Conservation (phyloP, 2,888 invertebrate species). For the Philaethria dido region DNA sequence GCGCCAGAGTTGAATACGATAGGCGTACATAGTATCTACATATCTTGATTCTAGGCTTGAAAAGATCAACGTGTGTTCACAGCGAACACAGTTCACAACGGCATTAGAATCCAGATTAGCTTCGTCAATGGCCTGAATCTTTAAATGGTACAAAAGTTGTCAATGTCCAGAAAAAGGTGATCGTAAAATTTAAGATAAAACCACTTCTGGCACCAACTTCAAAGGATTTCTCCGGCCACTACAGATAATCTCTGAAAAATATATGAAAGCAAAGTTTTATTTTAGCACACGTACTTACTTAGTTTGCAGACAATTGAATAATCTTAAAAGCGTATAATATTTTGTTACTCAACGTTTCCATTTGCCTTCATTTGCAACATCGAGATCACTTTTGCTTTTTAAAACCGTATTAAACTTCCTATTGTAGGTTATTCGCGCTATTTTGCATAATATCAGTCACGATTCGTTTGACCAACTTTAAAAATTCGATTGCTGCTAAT, state of each 20-base stretch:
- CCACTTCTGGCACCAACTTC: constrained; percentile 30
- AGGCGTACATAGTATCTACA: constrained; percentile 34
- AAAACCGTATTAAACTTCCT: constrained; percentile 61
- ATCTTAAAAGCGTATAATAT: background rate
- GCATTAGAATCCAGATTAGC: constrained; percentile 76
- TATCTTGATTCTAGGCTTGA: constrained; percentile 52
- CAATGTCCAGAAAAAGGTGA: constrained; percentile 36
- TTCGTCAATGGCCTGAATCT: constrained; percentile 62
- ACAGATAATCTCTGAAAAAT: constrained; percentile 18
- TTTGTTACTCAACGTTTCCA: constrained; percentile 32
- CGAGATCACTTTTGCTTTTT: constrained; percentile 54
- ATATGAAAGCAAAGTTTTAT: background rate
- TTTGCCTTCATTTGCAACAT: constrained; percentile 47
- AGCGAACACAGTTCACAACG: constrained; percentile 53
- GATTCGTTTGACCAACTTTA: constrained; percentile 61
- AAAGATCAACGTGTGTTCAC: constrained; percentile 49
- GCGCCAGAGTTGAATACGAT: constrained; percentile 31
- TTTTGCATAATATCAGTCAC: constrained; percentile 77
- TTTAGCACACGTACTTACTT: background rate
- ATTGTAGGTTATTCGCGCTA: constrained; percentile 58
- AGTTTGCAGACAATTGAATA: background rate
- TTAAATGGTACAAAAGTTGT: constrained; percentile 50
- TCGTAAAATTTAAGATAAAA: constrained; percentile 31
- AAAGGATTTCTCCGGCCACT: constrained; percentile 23
- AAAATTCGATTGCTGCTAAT: constrained; percentile 67